A percentile compares a stretch with the other conserved stretches of the same genome.
Conservation (phyloP, 2,888 invertebrate species). For the Crepidodera aurea region DNA sequence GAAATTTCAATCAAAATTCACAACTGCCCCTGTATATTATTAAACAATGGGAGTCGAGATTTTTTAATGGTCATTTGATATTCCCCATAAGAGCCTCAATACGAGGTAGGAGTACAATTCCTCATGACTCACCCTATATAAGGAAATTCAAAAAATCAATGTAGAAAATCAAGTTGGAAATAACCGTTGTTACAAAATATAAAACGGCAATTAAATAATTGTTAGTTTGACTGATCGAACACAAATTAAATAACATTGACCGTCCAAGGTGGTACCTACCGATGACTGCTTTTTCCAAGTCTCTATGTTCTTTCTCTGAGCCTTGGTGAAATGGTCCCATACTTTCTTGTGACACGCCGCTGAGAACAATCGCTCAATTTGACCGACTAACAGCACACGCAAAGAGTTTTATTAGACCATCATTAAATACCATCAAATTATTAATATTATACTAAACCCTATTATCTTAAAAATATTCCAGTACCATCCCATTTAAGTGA, state of each 20-base stretch:
- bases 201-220: background rate
- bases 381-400: conserved; percentile 84
- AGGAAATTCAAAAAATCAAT: too few relatives aligned
- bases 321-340: conserved; percentile 99
- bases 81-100: too few relatives aligned
- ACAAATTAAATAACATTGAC: conserved; percentile 37
- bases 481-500: background rate
- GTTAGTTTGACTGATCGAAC: background rate
- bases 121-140: too few relatives aligned
- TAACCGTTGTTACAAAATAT: background rate
- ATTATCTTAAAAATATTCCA: conserved; percentile 6
- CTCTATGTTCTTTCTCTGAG: conserved; percentile 98
- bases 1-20: too few relatives aligned
- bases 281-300: conserved; percentile 96
- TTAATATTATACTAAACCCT: conserved; percentile 15
- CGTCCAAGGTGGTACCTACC: conserved; percentile 71
- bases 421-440: conserved; percentile 21
- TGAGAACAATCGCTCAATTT: conserved; percentile 97
- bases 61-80: too few relatives aligned
- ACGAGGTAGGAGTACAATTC: too few relatives aligned
- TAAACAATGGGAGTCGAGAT: too few relatives aligned
- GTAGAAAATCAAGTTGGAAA: background rate
- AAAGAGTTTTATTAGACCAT: conserved; percentile 55
- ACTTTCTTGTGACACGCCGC: conserved; percentile 97
- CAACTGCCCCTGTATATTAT: too few relatives aligned